Percentiles rank a stretch among this genome's conserved stretches.
These are phyloP conservation scores for Chromoteleia sp. DNA, from an alignment of 2,888 invertebrate genomes.

Conservation along the genomic window DNA sequence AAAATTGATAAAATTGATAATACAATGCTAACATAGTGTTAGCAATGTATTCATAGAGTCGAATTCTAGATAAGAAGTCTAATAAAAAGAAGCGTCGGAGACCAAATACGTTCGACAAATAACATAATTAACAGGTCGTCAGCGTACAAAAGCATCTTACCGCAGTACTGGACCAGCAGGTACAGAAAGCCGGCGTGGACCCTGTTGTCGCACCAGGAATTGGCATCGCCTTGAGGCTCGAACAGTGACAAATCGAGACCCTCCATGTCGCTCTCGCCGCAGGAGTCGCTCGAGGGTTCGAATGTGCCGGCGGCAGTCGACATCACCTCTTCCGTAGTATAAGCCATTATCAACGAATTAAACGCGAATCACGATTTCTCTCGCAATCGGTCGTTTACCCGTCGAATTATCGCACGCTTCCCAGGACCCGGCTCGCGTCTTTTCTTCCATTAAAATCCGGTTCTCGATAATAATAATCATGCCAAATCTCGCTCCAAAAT, in stretches of 20 bases:
- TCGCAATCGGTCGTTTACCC: constrained; percentile 51
- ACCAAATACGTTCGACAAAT: background rate
- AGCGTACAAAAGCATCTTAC: constrained; percentile 76
- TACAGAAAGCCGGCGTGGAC: constrained; percentile 83
- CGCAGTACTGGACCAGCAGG: constrained; percentile 81
- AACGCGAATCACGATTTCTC: constrained; percentile 25
- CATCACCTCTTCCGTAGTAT: constrained; percentile 72
- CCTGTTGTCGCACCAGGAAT: constrained; percentile 82
- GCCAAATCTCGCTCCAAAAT: constrained; percentile 31
- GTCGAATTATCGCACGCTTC: constrained; percentile 18
- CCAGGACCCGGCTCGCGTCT: constrained; percentile 7
- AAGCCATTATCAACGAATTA: constrained; percentile 73
- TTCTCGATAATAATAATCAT: constrained; percentile 38
- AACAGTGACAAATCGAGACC: constrained; percentile 89
- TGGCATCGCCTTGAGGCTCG: constrained; percentile 86
- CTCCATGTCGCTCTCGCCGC: constrained; percentile 88
- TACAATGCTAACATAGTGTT: too few species aligned
- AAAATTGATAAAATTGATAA: too few species aligned
- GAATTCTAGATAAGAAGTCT: too few species aligned
- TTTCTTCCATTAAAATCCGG: constrained; percentile 56
- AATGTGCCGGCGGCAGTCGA: constrained; percentile 82
- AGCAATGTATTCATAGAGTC: too few species aligned
- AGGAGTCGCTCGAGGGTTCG: constrained; percentile 88
- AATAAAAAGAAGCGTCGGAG: background rate
- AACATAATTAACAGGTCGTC: constrained; percentile 10